Percentiles rank a stretch among this genome's conserved stretches.
phyloP scores from a whole-genome alignment of 2,888 invertebrate species.

The Lasius fuliginosus region DNA sequence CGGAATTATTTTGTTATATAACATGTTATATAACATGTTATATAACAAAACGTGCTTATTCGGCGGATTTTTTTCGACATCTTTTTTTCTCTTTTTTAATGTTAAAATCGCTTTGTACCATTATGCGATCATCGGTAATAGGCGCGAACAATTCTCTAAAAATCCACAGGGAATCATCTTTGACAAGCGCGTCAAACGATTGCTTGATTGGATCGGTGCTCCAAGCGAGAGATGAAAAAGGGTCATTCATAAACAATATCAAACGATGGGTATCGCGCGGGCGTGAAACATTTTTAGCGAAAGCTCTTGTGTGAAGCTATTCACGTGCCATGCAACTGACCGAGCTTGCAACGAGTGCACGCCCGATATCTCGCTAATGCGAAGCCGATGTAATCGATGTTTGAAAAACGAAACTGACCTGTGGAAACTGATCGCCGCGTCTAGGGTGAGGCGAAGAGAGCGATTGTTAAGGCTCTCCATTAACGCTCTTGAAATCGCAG shows the following conservation, averaged over 20 bases:
- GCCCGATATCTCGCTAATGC: constrained; percentile 48
- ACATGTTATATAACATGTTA: too few species aligned
- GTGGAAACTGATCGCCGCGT: constrained; percentile 26
- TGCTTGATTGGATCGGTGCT: constrained; percentile 46
- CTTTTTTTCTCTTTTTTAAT: neutral
- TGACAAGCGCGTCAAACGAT: constrained; percentile 40
- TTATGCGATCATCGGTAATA: constrained; percentile 29
- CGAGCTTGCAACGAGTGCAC: constrained; percentile 20
- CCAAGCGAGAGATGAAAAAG: constrained; percentile 32
- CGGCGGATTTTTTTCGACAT: neutral
- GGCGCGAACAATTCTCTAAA: constrained; percentile 38
- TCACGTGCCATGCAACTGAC: constrained; percentile 28
- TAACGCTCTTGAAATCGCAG: constrained; percentile 50
- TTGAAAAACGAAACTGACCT: constrained; percentile 55
- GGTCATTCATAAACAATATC: constrained; percentile 55
- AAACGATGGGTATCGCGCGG: constrained; percentile 47
- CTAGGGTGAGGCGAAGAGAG: neutral
- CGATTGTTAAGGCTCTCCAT: constrained; percentile 54
- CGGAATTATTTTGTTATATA: neutral
- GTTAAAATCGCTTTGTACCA: constrained; percentile 13
- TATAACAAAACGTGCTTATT: neutral
- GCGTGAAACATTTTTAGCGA: constrained; percentile 52
- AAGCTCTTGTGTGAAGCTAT: constrained; percentile 43
- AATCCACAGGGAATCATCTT: constrained; percentile 39
- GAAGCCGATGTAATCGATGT: constrained; percentile 48